Base-by-base conservation (phyloP, 2,888 invertebrate genomes). In the Sarcophaga caerulescens region DNA sequence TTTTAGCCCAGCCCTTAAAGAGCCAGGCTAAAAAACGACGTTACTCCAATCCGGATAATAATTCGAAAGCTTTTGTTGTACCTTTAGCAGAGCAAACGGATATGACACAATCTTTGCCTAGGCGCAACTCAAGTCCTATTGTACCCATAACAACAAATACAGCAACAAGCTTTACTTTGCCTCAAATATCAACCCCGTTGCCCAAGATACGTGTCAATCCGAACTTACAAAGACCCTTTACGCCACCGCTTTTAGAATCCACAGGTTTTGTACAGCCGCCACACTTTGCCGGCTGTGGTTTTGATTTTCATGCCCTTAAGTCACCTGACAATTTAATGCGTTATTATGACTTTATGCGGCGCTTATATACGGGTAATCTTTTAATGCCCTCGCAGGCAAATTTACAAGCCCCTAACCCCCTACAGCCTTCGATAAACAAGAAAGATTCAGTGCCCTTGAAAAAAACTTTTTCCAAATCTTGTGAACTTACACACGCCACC, bases 301-400 rank as follows among this genome's bases (percentile, higher is more conserved):
- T 90, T 62, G 91, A 92, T 74, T 88, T 91, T 87, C 89, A 92
- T 84, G 88, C 91, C 82, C 81, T 92, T 1, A 92, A 91, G 86
- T 90, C 92, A 17, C 91, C 88, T 4, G 92, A 92, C 21, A 92
- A 90, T 89, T 90, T 92, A 17, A 82, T 92, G 52, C 89, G 91
- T 57, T 92, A 92, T 84, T 92, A 92, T 82, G 92, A 92, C 74
- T 92, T 92, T 73, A 92, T 92, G 92, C 84, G 91, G 47, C 91
- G 92, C 44, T 90, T 92, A 47, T 92, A 92, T 87, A 87, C 89
- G 52, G 91, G 91, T 62, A 88, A 89, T 60, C 68, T 85, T 10
- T 10, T 25, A 23, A 59, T 73, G 45, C 70, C 80, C 8, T 10
- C 35, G 0, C 8, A 35, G 8, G n/a, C 68, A 17, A 60, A 81